A percentile compares a stretch with the other conserved stretches of the same genome.
Conservation (phyloP, 2,888 invertebrate genomes). For the Ophion obscuratus region DNA sequence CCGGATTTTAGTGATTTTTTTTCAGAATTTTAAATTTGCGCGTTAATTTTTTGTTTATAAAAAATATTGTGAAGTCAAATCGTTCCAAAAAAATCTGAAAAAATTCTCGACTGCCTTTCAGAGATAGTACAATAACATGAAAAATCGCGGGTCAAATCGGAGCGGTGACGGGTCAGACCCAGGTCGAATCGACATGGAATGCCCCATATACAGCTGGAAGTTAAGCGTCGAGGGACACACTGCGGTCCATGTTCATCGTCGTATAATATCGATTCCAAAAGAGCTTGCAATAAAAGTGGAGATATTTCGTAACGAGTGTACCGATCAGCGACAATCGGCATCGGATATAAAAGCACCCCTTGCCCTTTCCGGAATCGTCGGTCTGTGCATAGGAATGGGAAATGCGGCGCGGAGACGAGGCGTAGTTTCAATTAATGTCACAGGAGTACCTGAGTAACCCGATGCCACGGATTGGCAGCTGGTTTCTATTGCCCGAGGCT, state of each 20-base stretch:
- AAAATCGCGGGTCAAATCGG: too few relatives aligned
- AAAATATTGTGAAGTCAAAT: too few relatives aligned
- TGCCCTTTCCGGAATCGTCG: not conserved
- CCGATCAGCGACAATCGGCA: slow-evolving; percentile 37
- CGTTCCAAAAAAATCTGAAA: too few relatives aligned
- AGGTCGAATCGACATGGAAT: too few relatives aligned
- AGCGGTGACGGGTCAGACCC: too few relatives aligned
- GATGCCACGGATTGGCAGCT: slow-evolving; percentile 63
- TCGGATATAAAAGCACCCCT: not conserved
- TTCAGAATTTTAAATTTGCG: too few relatives aligned
- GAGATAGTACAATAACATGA: too few relatives aligned
- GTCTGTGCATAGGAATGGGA: slow-evolving; percentile 16
- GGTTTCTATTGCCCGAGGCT: slow-evolving; percentile 58
- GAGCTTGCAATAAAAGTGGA: slow-evolving; percentile 47
- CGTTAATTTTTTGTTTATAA: too few relatives aligned
- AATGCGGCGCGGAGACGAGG: slow-evolving; percentile 34
- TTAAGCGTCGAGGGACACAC: not conserved
- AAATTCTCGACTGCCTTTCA: too few relatives aligned
- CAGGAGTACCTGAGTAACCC: slow-evolving; percentile 54
- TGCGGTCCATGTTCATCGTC: slow-evolving; percentile 16
- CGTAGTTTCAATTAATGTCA: slow-evolving; percentile 67
- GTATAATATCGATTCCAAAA: slow-evolving; percentile 35
- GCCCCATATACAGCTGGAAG: not conserved
- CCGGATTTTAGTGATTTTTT: too few relatives aligned
- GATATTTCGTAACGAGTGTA: slow-evolving; percentile 48